These are phyloP conservation scores for Sitta carolinensis DNA, from an alignment of 2,797 vertebrate genomes.

Conservation along the genomic window DNA sequence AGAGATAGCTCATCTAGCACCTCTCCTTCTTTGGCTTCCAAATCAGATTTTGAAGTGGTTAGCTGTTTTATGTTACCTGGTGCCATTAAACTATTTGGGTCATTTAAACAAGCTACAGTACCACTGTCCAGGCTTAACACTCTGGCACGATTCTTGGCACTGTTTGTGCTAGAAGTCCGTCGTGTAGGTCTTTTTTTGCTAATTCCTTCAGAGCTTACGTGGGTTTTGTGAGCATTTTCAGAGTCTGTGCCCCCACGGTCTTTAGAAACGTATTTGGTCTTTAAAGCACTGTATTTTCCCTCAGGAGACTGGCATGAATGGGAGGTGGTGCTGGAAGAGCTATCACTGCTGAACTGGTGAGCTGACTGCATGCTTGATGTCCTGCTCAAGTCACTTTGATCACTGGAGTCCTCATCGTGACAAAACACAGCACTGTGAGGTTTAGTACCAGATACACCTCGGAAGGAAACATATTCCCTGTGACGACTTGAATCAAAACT, in stretches of 20 bases:
- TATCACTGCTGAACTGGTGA: constrained; percentile 92
- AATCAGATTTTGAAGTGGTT: constrained; percentile 98
- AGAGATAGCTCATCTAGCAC: constrained; percentile 95
- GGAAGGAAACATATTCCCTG: constrained; percentile 88
- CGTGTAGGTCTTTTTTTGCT: constrained; percentile 86
- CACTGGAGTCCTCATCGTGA: constrained; percentile 92
- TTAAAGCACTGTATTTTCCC: constrained; percentile 83
- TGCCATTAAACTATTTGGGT: constrained; percentile 87
- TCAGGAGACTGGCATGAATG: constrained; percentile 93
- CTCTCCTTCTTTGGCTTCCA: constrained; percentile 99
- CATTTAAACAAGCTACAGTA: constrained; percentile 92
- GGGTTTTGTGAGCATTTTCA: constrained; percentile 74
- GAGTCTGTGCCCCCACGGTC: constrained; percentile 71
- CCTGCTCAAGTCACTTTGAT: constrained; percentile 96
- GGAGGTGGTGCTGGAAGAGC: constrained; percentile 91
- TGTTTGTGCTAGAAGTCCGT: constrained; percentile 87
- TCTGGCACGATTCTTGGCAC: constrained; percentile 92
- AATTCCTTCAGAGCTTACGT: constrained; percentile 75
- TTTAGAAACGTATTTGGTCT: constrained; percentile 80
- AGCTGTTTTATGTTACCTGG: constrained; percentile 88
- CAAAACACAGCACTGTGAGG: constrained; percentile 89
- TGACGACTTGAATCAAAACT: constrained; percentile 95
- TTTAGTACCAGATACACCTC: constrained; percentile 85
- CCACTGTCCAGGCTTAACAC: constrained; percentile 96
- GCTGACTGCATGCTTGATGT: constrained; percentile 92